Base-by-base conservation (phyloP, 2,888 invertebrate species). In the Chaetogeoica ovagalla region DNA sequence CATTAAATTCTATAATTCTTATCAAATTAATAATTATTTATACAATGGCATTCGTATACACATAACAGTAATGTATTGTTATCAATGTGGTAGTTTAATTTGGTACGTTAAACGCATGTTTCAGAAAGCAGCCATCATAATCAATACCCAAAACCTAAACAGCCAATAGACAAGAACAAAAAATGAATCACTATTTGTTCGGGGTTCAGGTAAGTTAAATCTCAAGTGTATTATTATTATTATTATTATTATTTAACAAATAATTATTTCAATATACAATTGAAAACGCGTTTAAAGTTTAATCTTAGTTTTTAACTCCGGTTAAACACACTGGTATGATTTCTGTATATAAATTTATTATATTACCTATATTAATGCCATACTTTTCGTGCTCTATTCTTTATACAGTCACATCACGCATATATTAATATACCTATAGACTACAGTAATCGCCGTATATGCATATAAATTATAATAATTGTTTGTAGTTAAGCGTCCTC, bases 91-190 rank as follows among this genome's bases (percentile, higher is more conserved):
- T 55, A 19, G 5, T 55, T 19, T 11, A 60, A 57, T 60, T 23
- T 30, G 30, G 13, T 60, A 60, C n/a, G 21, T 71, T 37, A n/a
- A 52, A 37, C 21, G 19, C 59, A 9, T 71, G 62, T 79, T 79
- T 79, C 63, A 79, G 79, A 79, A 79, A 70, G 79, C 39, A 39
- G 57, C 30, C 13, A 8, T 55, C 71, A 23, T 52, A 15, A 65
- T 43, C 70, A 71, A 63, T 30, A 71, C 8, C 55, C 57, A 57
- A 71, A 37, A 57, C 52, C 23, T 63, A 71, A 63, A 60, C 79
- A 79, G 17, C 79, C 71, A 15, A 57, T 37, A 71, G 63, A 71
- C 57, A 79, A 79, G 43, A 71, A 71, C 23, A 79, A 79, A 71
- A 79, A 62, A 79, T 79, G 79, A 79, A 71, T 52, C 19, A n/a